A percentile compares a stretch with the other conserved stretches of the same genome.
phyloP scores from a whole-genome alignment of 2,797 vertebrate genomes.

The Pangasius djambal region DNA sequence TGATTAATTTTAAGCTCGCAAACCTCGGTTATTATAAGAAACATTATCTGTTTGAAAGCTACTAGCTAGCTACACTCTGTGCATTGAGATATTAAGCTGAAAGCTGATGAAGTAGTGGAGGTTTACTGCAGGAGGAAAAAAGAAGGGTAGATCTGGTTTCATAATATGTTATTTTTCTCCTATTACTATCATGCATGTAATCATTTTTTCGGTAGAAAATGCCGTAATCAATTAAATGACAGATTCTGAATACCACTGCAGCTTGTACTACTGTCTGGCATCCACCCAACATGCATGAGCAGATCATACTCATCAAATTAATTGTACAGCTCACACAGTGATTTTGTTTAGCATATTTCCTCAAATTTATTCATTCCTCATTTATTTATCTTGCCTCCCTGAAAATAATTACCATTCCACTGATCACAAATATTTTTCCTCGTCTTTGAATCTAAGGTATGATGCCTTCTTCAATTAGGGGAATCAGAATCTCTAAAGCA shows the following conservation, averaged over 20 bases:
- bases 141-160: too few relatives aligned
- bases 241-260: background rate
- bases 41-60: too few relatives aligned
- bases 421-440: constrained; percentile 30
- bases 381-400: background rate
- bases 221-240: background rate
- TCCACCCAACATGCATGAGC: background rate
- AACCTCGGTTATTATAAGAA: too few relatives aligned
- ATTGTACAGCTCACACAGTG: background rate
- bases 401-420: background rate
- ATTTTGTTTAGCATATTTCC: background rate
- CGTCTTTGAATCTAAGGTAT: constrained; percentile 14
- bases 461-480: background rate
- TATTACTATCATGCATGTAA: too few relatives aligned
- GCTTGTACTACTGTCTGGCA: background rate
- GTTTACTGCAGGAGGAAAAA: too few relatives aligned
- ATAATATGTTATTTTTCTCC: too few relatives aligned
- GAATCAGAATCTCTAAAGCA: background rate
- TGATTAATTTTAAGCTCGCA: too few relatives aligned
- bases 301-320: background rate
- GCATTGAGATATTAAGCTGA: background rate
- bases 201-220: background rate
- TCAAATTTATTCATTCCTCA: background rate
- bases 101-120: too few relatives aligned
- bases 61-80: too few relatives aligned